Evolutionary conservation across 2,113 vertebrate genomes (phyloP).

Genomic region (Hylia prasina): DNA sequence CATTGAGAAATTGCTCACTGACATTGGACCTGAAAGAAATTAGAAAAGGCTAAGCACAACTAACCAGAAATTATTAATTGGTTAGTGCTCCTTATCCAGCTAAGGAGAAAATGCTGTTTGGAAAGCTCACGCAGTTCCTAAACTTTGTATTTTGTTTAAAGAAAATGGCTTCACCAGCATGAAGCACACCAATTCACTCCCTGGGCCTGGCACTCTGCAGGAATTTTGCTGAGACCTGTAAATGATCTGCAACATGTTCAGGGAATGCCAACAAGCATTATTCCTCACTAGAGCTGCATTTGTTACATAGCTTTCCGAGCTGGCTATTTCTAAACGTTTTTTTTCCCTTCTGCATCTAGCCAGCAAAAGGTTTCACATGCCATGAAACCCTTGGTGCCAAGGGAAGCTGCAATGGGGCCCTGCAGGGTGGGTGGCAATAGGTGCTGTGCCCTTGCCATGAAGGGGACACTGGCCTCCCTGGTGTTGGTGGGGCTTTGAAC

Average conservation of each 20-base stretch:
- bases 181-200: neutral
- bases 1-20: neutral
- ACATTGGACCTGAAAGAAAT: conserved; percentile 7
- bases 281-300: neutral
- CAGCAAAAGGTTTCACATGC: neutral
- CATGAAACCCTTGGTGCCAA: neutral
- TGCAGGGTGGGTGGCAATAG: rapidly evolving
- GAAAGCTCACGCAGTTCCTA: neutral
- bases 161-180: neutral
- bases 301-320: neutral
- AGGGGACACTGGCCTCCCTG: too few species aligned
- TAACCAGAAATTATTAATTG: neutral
- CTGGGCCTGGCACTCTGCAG: neutral
- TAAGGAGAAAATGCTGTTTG: neutral
- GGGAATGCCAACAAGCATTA: neutral
- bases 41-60: neutral
- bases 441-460: rapidly evolving
- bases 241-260: conserved; percentile 17
- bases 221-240: conserved; percentile 37
- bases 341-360: neutral
- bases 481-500: neutral
- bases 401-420: neutral
- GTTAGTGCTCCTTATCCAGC: neutral
- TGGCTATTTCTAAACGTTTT: neutral
- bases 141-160: neutral